These are phyloP conservation scores for Caenorhabditis afra DNA, from an alignment of 2,888 invertebrate species.

Conservation along the genomic window DNA sequence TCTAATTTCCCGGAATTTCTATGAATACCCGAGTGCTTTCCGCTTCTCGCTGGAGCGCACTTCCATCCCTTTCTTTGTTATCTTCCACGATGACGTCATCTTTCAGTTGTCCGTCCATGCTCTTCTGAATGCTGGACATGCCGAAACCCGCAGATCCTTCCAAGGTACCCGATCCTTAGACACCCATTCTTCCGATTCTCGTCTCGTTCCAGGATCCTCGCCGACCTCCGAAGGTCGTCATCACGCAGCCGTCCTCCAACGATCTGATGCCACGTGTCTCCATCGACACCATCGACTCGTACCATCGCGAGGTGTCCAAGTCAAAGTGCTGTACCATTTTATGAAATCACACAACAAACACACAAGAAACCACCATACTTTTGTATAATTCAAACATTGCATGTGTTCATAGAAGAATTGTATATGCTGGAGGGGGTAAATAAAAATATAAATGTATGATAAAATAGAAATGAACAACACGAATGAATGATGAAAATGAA, in stretches of 20 bases:
- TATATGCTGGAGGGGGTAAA: conserved; percentile 33
- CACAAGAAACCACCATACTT: not conserved
- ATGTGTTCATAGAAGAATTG: conserved; percentile 35
- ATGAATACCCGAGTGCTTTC: not conserved
- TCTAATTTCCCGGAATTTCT: not conserved
- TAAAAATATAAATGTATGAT: conserved; percentile 40
- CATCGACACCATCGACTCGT: conserved; percentile 60
- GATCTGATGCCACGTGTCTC: conserved; percentile 64
- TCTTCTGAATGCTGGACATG: conserved; percentile 55
- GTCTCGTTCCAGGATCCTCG: conserved; percentile 35
- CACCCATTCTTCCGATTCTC: not conserved
- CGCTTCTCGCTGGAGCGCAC: not conserved
- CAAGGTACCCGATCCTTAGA: conserved; percentile 14
- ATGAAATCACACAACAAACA: conserved; percentile 28
- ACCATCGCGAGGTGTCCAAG: conserved; percentile 51
- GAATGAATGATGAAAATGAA: conserved; percentile 11
- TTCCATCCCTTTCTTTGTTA: not conserved
- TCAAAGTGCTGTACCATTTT: conserved; percentile 65
- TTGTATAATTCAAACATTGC: conserved; percentile 14
- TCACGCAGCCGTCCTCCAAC: conserved; percentile 69
- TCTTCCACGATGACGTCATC: not conserved
- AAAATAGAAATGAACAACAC: conserved; percentile 33
- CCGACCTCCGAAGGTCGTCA: conserved; percentile 68
- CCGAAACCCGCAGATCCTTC: conserved; percentile 39
- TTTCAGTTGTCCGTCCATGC: conserved; percentile 14